These are phyloP conservation scores for Corticium candelabrum DNA, from an alignment of 37 sponge, comb jelly and placozoan species.

Conservation along the genomic window DNA sequence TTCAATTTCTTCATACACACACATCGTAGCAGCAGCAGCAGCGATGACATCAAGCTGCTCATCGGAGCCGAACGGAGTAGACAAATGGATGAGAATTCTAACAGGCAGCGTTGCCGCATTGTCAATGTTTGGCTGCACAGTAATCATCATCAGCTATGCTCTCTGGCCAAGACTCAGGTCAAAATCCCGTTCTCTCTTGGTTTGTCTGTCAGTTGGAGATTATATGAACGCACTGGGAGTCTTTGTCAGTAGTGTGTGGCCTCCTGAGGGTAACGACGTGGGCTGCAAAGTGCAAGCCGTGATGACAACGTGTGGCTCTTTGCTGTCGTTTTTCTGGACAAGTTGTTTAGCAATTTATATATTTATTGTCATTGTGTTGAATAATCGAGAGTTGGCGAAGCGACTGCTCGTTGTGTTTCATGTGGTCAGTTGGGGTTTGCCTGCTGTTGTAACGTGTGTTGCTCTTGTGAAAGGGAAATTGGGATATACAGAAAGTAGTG, in stretches of 20 bases:
- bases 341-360: not conserved
- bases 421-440: not conserved
- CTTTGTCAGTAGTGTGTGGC: not conserved
- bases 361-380: not conserved
- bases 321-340: not conserved
- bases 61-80: too few species aligned
- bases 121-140: not conserved
- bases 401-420: not conserved
- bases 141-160: slow-evolving; percentile 1
- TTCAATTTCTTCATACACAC: too few species aligned
- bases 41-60: too few species aligned
- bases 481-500: not conserved
- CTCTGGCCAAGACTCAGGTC: not conserved
- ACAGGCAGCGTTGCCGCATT: too few species aligned
- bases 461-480: not conserved
- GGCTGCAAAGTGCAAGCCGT: not conserved
- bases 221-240: not conserved
- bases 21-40: too few species aligned
- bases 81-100: too few species aligned
- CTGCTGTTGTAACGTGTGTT: not conserved
- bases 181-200: not conserved
- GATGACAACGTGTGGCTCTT: not conserved
- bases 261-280: not conserved
- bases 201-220: not conserved
- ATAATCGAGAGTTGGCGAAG: not conserved